Evolutionary conservation across 2,888 invertebrate species (phyloP).

Genomic region (Julus scandinavius): DNA sequence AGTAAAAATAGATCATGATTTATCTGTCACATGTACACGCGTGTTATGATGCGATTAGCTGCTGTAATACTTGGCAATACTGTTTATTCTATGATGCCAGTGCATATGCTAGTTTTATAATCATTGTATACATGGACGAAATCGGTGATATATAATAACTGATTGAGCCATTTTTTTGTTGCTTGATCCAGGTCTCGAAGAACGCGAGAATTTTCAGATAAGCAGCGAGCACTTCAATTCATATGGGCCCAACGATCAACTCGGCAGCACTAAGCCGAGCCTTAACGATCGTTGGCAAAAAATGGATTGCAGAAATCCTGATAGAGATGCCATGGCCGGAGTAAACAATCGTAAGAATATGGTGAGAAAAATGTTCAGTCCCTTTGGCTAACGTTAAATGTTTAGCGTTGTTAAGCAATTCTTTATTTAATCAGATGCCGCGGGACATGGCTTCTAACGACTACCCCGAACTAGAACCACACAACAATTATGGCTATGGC

Average conservation of each 20-base stretch:
- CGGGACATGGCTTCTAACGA: conserved; percentile 22
- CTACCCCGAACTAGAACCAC: not conserved
- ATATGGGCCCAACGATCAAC: conserved; percentile 37
- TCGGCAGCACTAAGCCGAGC: conserved; percentile 52
- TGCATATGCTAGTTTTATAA: too few species aligned
- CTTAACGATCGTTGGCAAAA: conserved; percentile 58
- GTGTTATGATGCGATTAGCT: not conserved
- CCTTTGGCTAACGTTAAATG: not conserved
- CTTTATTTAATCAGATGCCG: conserved; percentile 6
- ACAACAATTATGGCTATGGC: not conserved
- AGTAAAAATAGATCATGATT: too few species aligned
- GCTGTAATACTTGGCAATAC: not conserved
- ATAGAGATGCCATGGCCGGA: conserved; percentile 1
- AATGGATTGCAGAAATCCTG: conserved; percentile 46
- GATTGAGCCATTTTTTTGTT: not conserved
- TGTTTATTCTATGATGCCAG: too few species aligned
- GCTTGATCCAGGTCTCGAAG: conserved; percentile 49
- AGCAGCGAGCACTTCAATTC: conserved; percentile 55
- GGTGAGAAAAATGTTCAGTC: conserved; percentile 13
- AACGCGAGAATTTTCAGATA: conserved; percentile 58
- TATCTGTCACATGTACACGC: too few species aligned
- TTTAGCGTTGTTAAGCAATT: not conserved
- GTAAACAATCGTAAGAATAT: conserved; percentile 37
- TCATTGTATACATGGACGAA: too few species aligned
- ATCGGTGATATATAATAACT: not conserved